Percentiles rank a stretch among this genome's conserved stretches.
phyloP scores from a whole-genome alignment of 2,888 invertebrate genomes.

The Hypsopygia costalis region DNA sequence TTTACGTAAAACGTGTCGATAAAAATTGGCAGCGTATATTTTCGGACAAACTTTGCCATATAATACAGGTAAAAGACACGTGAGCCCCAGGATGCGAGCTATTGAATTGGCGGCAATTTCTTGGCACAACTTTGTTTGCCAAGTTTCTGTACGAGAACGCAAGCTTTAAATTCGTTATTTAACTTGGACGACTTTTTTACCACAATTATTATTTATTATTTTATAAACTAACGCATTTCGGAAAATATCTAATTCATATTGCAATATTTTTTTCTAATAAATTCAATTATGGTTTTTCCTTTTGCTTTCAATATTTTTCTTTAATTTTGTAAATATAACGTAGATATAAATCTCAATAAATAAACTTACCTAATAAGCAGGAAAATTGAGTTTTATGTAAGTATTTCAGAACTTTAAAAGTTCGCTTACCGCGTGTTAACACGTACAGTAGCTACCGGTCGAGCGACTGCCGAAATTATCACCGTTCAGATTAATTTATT shows the following conservation, averaged over 20 bases:
- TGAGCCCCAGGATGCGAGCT: background rate
- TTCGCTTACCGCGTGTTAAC: background rate
- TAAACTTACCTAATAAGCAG: too few species aligned
- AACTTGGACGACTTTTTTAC: constrained; percentile 12
- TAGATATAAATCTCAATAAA: too few species aligned
- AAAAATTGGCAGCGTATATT: background rate
- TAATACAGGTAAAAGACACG: background rate
- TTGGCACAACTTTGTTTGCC: constrained; percentile 16
- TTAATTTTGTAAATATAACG: too few species aligned
- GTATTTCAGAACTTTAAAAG: background rate
- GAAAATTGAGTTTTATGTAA: background rate
- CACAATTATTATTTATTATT: constrained; percentile 14
- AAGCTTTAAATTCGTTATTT: constrained; percentile 21
- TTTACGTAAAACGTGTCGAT: background rate
- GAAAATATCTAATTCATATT: background rate
- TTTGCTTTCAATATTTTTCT: too few species aligned
- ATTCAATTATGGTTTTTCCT: too few species aligned
- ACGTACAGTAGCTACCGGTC: background rate
- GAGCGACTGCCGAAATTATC: background rate
- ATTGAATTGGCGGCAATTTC: constrained; percentile 14
- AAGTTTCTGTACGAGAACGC: constrained; percentile 18
- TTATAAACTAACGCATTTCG: constrained; percentile 1
- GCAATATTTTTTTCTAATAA: background rate
- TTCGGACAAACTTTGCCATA: background rate
- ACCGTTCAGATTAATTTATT: background rate